Evolutionary conservation across 2,113 vertebrate species (phyloP).

Genomic region (Uria aalge): DNA sequence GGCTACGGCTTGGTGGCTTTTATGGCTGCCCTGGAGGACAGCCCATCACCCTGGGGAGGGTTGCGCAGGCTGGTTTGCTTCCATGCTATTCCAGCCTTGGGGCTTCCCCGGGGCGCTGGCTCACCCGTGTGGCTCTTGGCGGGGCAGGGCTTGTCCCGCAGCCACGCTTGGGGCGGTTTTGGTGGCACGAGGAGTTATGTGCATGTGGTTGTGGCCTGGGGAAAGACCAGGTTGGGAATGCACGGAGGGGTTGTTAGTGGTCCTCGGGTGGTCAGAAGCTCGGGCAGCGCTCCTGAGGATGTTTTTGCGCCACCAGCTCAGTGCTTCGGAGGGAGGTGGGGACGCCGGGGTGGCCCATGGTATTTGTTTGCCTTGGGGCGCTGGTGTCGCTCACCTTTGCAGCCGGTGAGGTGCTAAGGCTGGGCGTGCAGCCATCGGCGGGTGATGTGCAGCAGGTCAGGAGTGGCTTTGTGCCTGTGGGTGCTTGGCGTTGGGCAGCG

Average conservation of each 20-base stretch:
- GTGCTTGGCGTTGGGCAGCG: background rate
- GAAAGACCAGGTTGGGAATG: background rate
- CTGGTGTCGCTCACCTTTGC: fast-evolving
- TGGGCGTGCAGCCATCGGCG: background rate
- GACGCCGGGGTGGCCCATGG: background rate
- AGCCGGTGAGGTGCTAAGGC: background rate
- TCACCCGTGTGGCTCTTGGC: background rate
- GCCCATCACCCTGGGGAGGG: background rate
- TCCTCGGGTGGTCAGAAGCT: background rate
- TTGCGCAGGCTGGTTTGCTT: background rate
- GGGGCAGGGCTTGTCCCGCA: background rate
- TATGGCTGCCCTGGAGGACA: background rate
- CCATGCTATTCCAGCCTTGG: background rate
- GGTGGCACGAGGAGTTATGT: background rate
- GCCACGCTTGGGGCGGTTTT: background rate
- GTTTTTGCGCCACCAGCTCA: fast-evolving
- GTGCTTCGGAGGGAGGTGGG: background rate
- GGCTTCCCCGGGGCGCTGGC: background rate
- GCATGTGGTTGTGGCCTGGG: background rate
- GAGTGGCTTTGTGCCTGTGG: background rate
- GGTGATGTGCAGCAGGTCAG: fast-evolving
- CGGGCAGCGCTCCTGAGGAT: fast-evolving
- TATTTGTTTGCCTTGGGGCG: background rate
- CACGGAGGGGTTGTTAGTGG: background rate
- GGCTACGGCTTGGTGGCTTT: background rate